These are phyloP conservation scores for Trachelus tabidus DNA, from an alignment of 2,888 invertebrate species.

Conservation along the genomic window DNA sequence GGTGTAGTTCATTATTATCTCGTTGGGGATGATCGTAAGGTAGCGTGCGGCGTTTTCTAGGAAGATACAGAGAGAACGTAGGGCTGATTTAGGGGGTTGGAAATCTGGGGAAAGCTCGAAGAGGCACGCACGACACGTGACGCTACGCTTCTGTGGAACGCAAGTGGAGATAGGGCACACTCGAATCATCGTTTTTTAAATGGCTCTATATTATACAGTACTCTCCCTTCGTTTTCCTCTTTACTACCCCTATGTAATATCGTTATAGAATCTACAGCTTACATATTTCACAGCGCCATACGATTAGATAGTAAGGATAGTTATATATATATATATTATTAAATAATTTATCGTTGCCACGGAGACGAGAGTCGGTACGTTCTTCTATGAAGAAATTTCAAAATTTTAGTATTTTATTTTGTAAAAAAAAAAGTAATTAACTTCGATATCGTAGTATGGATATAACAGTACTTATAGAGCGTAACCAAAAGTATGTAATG, in stretches of 20 bases:
- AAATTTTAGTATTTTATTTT: too few relatives aligned
- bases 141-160: constrained; percentile 44
- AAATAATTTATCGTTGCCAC: not conserved
- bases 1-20: not conserved
- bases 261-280: not conserved
- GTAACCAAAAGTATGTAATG: too few relatives aligned
- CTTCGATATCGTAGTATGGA: too few relatives aligned
- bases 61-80: constrained; percentile 23
- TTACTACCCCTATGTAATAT: not conserved
- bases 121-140: constrained; percentile 62
- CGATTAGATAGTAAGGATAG: not conserved
- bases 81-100: constrained; percentile 32
- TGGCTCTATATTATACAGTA: constrained; percentile 4
- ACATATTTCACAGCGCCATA: not conserved
- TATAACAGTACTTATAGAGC: too few relatives aligned
- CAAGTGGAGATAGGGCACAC: constrained; percentile 54
- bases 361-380: not conserved
- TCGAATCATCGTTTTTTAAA: constrained; percentile 56
- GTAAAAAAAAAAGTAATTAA: too few relatives aligned
- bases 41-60: not conserved
- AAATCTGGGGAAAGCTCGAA: constrained; percentile 58
- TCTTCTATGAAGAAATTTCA: not conserved
- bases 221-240: not conserved
- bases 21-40: constrained; percentile 1
- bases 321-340: not conserved